Evolutionary conservation across 2,888 invertebrate species (phyloP).

Genomic region (Tachina fera): DNA sequence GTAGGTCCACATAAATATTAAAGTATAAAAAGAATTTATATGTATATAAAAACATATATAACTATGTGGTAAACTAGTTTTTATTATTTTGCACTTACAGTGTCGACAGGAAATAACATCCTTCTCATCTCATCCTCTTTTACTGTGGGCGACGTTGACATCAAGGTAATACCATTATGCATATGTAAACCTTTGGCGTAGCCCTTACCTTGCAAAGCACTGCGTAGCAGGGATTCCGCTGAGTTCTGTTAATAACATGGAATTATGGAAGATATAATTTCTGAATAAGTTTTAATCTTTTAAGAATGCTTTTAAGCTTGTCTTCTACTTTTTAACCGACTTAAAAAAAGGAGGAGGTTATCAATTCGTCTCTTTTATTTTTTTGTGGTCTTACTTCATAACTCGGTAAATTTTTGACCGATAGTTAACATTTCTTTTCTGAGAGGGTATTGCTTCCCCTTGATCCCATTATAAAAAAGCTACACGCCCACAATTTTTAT

Average conservation of each 20-base stretch:
- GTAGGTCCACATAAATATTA: background rate
- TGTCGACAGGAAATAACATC: constrained; percentile 84
- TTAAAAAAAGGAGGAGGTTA: too few species aligned
- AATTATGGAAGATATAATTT: background rate
- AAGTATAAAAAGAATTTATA: background rate
- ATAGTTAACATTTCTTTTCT: too few species aligned
- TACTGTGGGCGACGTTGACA: constrained; percentile 83
- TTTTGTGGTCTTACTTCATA: too few species aligned
- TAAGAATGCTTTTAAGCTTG: too few species aligned
- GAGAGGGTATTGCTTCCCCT: too few species aligned
- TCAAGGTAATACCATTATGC: constrained; percentile 81
- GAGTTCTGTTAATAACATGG: constrained; percentile 78
- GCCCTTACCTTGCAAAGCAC: constrained; percentile 92
- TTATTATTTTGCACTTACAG: constrained; percentile 75
- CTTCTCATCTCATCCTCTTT: constrained; percentile 86
- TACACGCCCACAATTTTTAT: too few species aligned
- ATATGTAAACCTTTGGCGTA: constrained; percentile 82
- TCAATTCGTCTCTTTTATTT: too few species aligned
- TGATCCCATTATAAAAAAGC: too few species aligned
- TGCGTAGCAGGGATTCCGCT: constrained; percentile 90
- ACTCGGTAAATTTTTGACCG: too few species aligned
- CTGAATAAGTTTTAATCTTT: background rate
- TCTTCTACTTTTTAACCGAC: too few species aligned
- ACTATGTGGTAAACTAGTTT: background rate
- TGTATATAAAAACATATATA: background rate